Conservation (phyloP, 2,888 invertebrate genomes). For the Troides helena region DNA sequence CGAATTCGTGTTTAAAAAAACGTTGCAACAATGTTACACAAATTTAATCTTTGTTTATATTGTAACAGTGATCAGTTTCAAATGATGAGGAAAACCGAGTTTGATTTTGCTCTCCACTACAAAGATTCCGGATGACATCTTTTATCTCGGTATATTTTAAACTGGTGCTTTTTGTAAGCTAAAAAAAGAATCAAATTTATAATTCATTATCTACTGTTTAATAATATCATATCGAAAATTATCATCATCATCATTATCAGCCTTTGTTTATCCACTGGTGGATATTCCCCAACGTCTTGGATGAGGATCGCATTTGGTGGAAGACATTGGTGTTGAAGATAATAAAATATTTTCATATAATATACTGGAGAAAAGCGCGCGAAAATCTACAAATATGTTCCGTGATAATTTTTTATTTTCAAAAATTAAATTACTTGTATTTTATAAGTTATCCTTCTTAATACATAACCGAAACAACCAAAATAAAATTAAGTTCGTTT, state of each 20-base stretch:
- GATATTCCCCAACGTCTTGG: too few species aligned
- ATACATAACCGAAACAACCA: too few species aligned
- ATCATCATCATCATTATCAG: too few species aligned
- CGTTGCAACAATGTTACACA: slow-evolving; percentile 44
- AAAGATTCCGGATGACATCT: slow-evolving; percentile 76
- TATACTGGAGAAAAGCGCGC: slow-evolving; percentile 14
- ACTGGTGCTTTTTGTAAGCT: slow-evolving; percentile 60
- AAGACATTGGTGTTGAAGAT: too few species aligned
- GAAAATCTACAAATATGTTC: slow-evolving; percentile 6
- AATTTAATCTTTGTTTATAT: slow-evolving; percentile 49
- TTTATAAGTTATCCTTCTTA: too few species aligned
- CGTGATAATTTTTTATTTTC: background rate
- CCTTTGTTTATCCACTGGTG: too few species aligned
- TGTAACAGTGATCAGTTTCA: slow-evolving; percentile 47
- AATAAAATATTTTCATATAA: slow-evolving; percentile 8
- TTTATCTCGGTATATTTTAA: slow-evolving; percentile 77
- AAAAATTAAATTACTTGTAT: background rate
- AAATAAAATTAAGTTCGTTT: too few species aligned
- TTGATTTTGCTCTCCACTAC: slow-evolving; percentile 60
- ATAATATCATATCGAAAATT: background rate
- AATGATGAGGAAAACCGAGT: slow-evolving; percentile 33
- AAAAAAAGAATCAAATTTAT: slow-evolving; percentile 47
- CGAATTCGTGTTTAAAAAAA: slow-evolving; percentile 49
- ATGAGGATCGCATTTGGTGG: too few species aligned
- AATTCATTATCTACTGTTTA: slow-evolving; percentile 3